Base-by-base conservation (phyloP, 2,888 invertebrate species). In the Podabrus alpinus region DNA sequence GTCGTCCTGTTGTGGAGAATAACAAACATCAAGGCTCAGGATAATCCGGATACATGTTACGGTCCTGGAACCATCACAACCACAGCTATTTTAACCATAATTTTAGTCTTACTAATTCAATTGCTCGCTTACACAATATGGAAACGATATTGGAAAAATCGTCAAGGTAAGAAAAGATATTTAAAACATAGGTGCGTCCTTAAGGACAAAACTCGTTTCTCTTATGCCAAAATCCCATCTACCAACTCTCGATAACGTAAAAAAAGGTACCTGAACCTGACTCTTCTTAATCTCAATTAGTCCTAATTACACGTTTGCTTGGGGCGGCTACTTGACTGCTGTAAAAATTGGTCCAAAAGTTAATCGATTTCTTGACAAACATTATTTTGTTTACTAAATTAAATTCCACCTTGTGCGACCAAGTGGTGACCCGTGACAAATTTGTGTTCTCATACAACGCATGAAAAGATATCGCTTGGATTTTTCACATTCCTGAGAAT, bases 41-140 rank as follows among this genome's bases (percentile, higher is more conserved):
- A 83, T 61, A 83, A 80, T 69, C 80, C 82, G 79, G 84, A 83
- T 79, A 82, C 81, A 73, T 93, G 93, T 87, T 93, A 91, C 88
- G 90, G 91, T 81, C 89, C 91, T 82, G 93, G 92, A 79, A 92
- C 92, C 84, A 90, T 94, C 77, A 93, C 92, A 76, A 92, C 92
- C 75, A 92, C 93, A 79, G 92, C 94, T 77, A 89, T 94, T 81
- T 92, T 93, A 82, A 93, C 93, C 81, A 91, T 93, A 84, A 84
- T 93, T 80, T 90, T 90, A 80, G 92, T 92, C 80, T 87, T 91
- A 74, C 85, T 92, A 72, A 86, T 93, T 74, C 88, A 91, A 60
- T 91, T 88, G 71, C 88, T 90, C 59, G 89, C 88, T 7, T 82
- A 82, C 70, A 82, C 81, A 72, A 76, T 81, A 74, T 84, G 82